Conservation (phyloP, 2,888 invertebrate species). For the Stictocephala bisonia region DNA sequence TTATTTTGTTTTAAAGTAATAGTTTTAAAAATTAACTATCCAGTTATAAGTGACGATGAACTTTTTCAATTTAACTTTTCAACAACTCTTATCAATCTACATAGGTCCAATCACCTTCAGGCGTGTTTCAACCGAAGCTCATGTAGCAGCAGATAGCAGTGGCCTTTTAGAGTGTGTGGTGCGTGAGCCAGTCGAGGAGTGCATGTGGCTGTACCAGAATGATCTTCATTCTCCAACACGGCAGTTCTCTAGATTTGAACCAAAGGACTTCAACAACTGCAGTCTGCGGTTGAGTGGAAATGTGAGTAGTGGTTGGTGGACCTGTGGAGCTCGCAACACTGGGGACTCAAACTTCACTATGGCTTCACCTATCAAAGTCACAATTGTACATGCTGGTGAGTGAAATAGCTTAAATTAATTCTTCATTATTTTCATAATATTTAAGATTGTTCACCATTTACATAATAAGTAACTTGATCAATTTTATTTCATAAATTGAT, state of each 20-base stretch:
- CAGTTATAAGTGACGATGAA: too few species aligned
- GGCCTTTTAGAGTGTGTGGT: not conserved
- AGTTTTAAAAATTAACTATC: too few species aligned
- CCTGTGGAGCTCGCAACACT: constrained; percentile 12
- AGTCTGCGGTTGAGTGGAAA: not conserved
- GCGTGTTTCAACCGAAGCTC: not conserved
- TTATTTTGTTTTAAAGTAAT: too few species aligned
- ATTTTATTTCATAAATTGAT: too few species aligned
- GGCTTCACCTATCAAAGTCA: not conserved
- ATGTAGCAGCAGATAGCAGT: not conserved
- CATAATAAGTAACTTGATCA: too few species aligned
- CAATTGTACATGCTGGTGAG: not conserved
- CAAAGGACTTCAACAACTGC: constrained; percentile 31
- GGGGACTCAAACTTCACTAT: constrained; percentile 18
- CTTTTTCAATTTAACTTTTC: too few species aligned
- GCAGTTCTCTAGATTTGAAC: not conserved
- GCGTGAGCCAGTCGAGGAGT: constrained; percentile 13
- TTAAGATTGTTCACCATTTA: too few species aligned
- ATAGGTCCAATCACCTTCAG: constrained; percentile 4
- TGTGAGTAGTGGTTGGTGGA: not conserved
- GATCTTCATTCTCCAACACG: not conserved
- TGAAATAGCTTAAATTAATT: too few species aligned
- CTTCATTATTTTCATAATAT: too few species aligned
- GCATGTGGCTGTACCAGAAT: constrained; percentile 14
- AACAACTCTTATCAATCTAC: too few species aligned